These are phyloP conservation scores for Psittacula cyanocephala DNA, from an alignment of 2,113 vertebrate species.

Conservation along the genomic window DNA sequence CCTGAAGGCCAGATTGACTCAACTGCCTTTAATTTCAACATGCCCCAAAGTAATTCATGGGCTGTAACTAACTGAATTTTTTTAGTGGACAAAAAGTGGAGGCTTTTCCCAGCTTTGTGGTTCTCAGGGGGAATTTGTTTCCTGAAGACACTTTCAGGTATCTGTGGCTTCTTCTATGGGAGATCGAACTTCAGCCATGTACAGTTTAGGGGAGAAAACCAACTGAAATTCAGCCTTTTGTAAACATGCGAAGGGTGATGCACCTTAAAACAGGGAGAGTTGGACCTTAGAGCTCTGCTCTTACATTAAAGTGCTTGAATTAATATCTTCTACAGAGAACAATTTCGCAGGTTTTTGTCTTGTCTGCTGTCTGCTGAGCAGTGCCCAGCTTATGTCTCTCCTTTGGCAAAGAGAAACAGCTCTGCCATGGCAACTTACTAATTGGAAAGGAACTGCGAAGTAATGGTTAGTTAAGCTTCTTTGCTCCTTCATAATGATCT, in stretches of 20 bases:
- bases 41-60: neutral
- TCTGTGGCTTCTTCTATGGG: neutral
- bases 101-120: neutral
- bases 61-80: neutral
- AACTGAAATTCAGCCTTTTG: neutral
- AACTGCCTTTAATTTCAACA: neutral
- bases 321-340: neutral
- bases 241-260: neutral
- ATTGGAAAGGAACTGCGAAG: neutral
- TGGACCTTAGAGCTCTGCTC: neutral
- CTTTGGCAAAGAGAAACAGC: neutral
- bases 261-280: neutral
- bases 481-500: neutral
- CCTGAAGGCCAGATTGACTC: neutral
- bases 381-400: neutral
- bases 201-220: neutral
- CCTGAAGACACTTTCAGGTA: neutral
- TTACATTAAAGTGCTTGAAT: neutral
- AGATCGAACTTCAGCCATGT: neutral
- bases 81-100: neutral
- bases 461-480: neutral
- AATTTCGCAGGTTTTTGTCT: neutral
- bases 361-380: neutral
- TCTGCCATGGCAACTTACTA: neutral
- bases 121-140: neutral